Conservation (phyloP, 2,113 vertebrate genomes). For the Mustelus asterias region DNA sequence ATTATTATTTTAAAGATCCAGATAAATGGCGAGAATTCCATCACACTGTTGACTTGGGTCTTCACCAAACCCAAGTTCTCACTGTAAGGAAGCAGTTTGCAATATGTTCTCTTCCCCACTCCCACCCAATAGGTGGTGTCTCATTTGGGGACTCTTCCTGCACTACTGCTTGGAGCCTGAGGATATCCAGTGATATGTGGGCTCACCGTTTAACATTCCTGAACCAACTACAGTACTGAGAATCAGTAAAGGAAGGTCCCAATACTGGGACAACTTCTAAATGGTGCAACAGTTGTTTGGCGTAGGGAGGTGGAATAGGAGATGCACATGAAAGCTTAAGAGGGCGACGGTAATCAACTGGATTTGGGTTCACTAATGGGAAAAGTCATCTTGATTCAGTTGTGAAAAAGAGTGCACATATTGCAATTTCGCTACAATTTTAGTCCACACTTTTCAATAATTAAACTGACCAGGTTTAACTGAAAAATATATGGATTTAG, state of each 20-base stretch:
- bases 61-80: background rate
- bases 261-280: background rate
- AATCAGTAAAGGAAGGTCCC: background rate
- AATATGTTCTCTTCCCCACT: background rate
- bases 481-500: background rate
- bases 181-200: no score
- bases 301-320: background rate
- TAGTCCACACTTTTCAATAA: background rate
- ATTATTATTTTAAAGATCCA: background rate
- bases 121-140: no score
- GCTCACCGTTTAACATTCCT: background rate
- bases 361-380: background rate
- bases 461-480: background rate
- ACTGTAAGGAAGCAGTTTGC: background rate
- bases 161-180: background rate
- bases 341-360: background rate
- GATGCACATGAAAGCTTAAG: background rate
- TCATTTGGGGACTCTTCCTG: background rate
- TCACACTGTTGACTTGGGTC: no score
- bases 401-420: background rate
- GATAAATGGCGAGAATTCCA: no score
- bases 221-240: background rate
- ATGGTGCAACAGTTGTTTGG: background rate
- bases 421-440: background rate
- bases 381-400: background rate